phyloP scores from a whole-genome alignment of 2,797 vertebrate species.

The Mallotus villosus region DNA sequence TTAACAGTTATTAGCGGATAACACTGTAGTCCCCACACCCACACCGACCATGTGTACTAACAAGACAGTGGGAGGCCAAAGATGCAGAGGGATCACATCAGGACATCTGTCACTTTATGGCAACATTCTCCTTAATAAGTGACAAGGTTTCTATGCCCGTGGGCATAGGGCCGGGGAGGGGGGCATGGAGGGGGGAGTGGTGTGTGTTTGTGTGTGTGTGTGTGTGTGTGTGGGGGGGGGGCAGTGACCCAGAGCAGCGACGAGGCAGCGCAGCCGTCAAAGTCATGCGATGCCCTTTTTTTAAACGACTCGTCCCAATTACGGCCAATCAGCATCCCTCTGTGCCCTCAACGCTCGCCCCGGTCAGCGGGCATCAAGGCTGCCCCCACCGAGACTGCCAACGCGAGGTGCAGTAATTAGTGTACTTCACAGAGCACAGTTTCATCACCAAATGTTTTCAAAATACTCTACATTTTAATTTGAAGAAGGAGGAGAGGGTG shows the following conservation, averaged over 20 bases:
- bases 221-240: slow-evolving; percentile 27
- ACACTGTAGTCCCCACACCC: not conserved
- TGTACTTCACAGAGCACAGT: slow-evolving; percentile 57
- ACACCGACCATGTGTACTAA: slow-evolving; percentile 75
- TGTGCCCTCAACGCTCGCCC: slow-evolving; percentile 59
- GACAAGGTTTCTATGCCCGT: slow-evolving; percentile 82
- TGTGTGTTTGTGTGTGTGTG: too few species aligned
- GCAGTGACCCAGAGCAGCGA: slow-evolving; percentile 51
- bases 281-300: slow-evolving; percentile 69
- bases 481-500: slow-evolving; percentile 21
- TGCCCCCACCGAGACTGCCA: slow-evolving; percentile 50
- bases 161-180: slow-evolving; percentile 49
- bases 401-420: slow-evolving; percentile 66
- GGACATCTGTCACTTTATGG: slow-evolving; percentile 95
- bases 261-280: slow-evolving; percentile 67
- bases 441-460: slow-evolving; percentile 76
- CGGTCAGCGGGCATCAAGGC: slow-evolving; percentile 69
- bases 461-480: slow-evolving; percentile 71
- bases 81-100: slow-evolving; percentile 87
- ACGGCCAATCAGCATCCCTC: slow-evolving; percentile 70
- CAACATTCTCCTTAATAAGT: slow-evolving; percentile 87
- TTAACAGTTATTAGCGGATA: slow-evolving; percentile 91
- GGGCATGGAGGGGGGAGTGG: too few species aligned
- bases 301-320: slow-evolving; percentile 77
- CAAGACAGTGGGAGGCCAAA: slow-evolving; percentile 79